Percentiles rank a stretch among this genome's conserved stretches.
Evolutionary conservation across 2,797 vertebrate species (phyloP).

Genomic region (Melanotaenia trifasciata): DNA sequence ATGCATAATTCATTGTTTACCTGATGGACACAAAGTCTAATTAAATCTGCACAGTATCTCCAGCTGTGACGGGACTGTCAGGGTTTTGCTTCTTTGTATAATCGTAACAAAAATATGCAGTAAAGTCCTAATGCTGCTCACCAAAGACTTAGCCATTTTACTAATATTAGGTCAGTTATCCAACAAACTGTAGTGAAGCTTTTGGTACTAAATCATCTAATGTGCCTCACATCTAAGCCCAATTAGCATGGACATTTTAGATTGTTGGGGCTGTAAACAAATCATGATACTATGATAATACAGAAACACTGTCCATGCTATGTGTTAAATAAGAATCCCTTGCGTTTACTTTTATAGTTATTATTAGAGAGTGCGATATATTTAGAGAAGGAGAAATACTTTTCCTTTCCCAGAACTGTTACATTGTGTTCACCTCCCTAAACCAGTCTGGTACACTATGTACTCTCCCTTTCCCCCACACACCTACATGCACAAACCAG

Average conservation of each 20-base stretch:
- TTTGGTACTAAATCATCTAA: conserved; percentile 18
- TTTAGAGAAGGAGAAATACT: neutral
- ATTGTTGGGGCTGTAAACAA: too few relatives aligned
- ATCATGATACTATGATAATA: too few relatives aligned
- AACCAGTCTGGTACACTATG: conserved; percentile 46
- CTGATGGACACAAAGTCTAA: conserved; percentile 66
- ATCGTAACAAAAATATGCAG: conserved; percentile 37
- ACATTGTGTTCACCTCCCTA: conserved; percentile 14
- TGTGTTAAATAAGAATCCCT: conserved; percentile 10
- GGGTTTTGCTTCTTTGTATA: conserved; percentile 3
- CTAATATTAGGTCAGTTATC: neutral
- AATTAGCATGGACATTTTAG: conserved; percentile 33
- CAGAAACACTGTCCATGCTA: too few relatives aligned
- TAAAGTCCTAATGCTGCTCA: neutral
- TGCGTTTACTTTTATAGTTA: neutral
- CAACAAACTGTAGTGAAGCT: neutral
- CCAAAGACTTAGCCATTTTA: neutral
- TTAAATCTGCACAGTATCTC: conserved; percentile 56
- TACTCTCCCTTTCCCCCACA: conserved; percentile 22
- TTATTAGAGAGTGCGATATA: conserved; percentile 34
- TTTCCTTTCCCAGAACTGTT: conserved; percentile 49
- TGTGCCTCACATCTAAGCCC: conserved; percentile 24
- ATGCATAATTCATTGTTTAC: conserved; percentile 76
- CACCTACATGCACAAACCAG: conserved; percentile 30
- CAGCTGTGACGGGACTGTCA: conserved; percentile 40